Conservation (phyloP, 2,888 invertebrate genomes). For the Stegana nigrithorax region DNA sequence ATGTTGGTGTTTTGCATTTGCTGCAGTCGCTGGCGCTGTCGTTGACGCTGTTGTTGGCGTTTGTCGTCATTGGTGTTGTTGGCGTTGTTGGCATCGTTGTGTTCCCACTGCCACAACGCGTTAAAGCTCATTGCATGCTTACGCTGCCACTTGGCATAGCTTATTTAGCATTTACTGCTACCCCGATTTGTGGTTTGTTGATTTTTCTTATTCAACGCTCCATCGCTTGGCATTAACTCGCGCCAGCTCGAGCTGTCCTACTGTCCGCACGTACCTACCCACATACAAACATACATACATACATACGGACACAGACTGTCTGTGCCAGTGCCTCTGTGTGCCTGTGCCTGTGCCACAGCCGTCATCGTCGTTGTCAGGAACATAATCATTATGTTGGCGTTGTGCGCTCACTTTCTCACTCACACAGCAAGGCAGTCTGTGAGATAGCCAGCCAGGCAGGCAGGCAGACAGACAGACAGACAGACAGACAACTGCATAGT, state of each 20-base stretch:
- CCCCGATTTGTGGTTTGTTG: constrained; percentile 46
- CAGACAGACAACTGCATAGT: too few species aligned
- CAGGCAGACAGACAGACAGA: too few species aligned
- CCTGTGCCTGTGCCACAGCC: neutral
- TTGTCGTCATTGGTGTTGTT: constrained; percentile 26
- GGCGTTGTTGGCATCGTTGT: constrained; percentile 6
- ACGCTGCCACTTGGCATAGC: constrained; percentile 24
- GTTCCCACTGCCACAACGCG: constrained; percentile 33
- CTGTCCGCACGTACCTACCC: neutral
- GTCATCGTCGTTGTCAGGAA: constrained; percentile 33
- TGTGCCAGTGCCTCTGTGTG: too few species aligned
- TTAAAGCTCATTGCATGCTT: constrained; percentile 20
- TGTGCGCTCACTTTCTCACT: constrained; percentile 25
- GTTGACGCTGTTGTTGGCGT: constrained; percentile 22
- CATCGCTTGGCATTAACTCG: constrained; percentile 34
- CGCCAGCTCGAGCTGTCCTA: neutral
- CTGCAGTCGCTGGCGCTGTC: constrained; percentile 23
- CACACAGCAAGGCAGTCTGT: too few species aligned
- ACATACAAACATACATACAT: neutral
- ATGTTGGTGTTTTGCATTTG: constrained; percentile 21
- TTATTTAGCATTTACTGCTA: constrained; percentile 36
- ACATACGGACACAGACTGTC: too few species aligned
- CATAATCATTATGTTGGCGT: constrained; percentile 44
- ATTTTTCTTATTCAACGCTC: constrained; percentile 49
- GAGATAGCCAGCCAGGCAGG: too few species aligned